phyloP scores from a whole-genome alignment of 1,140 invertebrate genomes.

The Zelostemma sp. region DNA sequence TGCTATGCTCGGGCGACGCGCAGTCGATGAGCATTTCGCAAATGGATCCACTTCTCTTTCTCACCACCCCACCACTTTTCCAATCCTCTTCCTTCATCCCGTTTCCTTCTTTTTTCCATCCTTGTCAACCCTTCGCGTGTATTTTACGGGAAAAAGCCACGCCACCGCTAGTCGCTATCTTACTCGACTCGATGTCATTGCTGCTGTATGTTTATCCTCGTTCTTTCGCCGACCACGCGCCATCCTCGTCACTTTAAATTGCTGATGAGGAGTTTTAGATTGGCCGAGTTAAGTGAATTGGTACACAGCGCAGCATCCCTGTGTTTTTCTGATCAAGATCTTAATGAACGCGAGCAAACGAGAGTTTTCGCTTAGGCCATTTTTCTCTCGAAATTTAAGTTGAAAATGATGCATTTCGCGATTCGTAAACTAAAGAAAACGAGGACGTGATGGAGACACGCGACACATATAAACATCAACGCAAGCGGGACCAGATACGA shows the following conservation, averaged over 20 bases:
- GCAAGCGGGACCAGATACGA: slow-evolving; percentile 3
- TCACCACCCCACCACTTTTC: not conserved
- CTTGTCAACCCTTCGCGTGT: slow-evolving; percentile 20
- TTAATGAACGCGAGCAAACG: slow-evolving; percentile 63
- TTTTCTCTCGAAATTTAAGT: too few species aligned
- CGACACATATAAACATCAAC: slow-evolving; percentile 8
- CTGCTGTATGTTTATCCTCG: slow-evolving; percentile 13
- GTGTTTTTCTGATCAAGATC: slow-evolving; percentile 68
- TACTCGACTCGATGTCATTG: slow-evolving; percentile 14
- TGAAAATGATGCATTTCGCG: not conserved
- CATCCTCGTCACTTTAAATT: slow-evolving; percentile 66
- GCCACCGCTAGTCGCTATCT: slow-evolving; percentile 15
- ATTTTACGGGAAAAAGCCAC: slow-evolving; percentile 16
- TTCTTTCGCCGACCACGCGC: slow-evolving; percentile 27
- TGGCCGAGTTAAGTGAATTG: slow-evolving; percentile 70
- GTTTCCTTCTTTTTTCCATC: slow-evolving; percentile 3
- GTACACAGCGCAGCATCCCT: slow-evolving; percentile 60
- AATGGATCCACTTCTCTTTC: slow-evolving; percentile 55
- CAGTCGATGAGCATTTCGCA: slow-evolving; percentile 69
- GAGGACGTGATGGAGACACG: too few species aligned
- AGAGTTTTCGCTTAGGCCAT: slow-evolving; percentile 6
- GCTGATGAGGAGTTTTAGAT: slow-evolving; percentile 71
- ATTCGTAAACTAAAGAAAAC: slow-evolving; percentile 10
- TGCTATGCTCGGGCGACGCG: slow-evolving; percentile 40
- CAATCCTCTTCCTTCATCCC: slow-evolving; percentile 6